Evolutionary conservation across 2,888 invertebrate species (phyloP), one percentile per base, ranked within the genome.

Genomic region (Hemithea aestivaria): DNA sequence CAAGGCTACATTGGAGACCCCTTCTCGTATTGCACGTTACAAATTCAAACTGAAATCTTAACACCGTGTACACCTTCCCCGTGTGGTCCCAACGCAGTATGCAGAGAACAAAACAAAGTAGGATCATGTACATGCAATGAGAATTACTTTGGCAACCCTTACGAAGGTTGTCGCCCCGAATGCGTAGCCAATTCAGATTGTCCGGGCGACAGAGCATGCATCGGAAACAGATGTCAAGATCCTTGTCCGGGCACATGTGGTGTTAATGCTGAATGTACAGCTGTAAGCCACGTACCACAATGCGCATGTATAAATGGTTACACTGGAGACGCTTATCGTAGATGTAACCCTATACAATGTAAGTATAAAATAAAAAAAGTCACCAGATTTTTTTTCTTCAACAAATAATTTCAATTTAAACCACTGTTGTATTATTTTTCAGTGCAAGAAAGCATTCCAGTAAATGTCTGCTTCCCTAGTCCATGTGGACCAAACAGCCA

Each of bases 191-290:
- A 92, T 63, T 90, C 92, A 0, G 94, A 93, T 58, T 94, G 94
- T 67, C 79, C 91, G 1, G 90, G 91, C 23, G 91, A 92, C 62
- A 90, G 87, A 64, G 93, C 94, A 1, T 94, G 94, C 52, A 88
- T 92, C 23, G 89, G 90, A 49, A 91, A 91, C 56, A 93, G 93
- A 75, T 94, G 94, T 66, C 88, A 89, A 60, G 91, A 93, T 67
- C 94, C 94, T 10, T 94, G 94, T 57, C 91, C 92, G 0, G 93
- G 93, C 38, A 91, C 90, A 10, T 94, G 94, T 66, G 94, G 93
- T 22, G 82, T 89, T 48, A 92, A 93, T 63, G 91, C 94, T 3
- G 89, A 91, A 45, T 94, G 94, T 66, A 85, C 88, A 44, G 91
- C 93, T 10, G 81, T 93, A 7, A 92, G 92, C 58, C 94, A 94